These are phyloP conservation scores for Benthosema pterotum DNA, from an alignment of 2,797 vertebrate genomes.

Conservation along the genomic window DNA sequence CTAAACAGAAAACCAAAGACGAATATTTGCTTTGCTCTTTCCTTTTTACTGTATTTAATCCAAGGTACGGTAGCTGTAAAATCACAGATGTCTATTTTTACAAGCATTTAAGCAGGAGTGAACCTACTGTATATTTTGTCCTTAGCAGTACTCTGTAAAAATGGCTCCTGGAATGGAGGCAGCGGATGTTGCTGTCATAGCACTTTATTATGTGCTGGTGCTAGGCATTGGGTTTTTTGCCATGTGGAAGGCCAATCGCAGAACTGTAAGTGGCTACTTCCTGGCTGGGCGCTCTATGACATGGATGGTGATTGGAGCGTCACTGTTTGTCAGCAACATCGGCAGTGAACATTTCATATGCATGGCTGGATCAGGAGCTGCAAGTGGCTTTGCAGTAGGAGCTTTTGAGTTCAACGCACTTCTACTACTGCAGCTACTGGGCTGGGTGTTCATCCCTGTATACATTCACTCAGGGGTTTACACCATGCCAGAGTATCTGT, in stretches of 20 bases:
- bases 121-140: constrained; percentile 11
- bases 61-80: too few relatives aligned
- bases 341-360: constrained; percentile 99
- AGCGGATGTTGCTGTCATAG: constrained; percentile 94
- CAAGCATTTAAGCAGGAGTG: constrained; percentile 18
- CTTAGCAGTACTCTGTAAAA: constrained; percentile 44
- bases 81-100: constrained; percentile 6
- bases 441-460: constrained; percentile 98
- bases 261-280: constrained; percentile 97
- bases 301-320: constrained; percentile 94
- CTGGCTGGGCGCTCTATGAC: constrained; percentile 98
- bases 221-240: constrained; percentile 93
- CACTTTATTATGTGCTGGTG: constrained; percentile 94
- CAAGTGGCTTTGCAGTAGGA: constrained; percentile 96
- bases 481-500: constrained; percentile 98
- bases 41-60: too few relatives aligned
- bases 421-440: constrained; percentile 95
- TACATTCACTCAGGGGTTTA: constrained; percentile 96
- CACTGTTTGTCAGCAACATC: constrained; percentile 99
- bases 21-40: constrained; percentile 49
- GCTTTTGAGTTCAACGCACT: constrained; percentile 99
- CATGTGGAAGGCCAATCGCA: constrained; percentile 97
- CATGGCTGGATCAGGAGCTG: constrained; percentile 96
- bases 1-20: constrained; percentile 94
- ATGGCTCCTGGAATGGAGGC: constrained; percentile 91